Evolutionary conservation across 92 coral and sea anemone genomes (phyloP).

Genomic region (Epizoanthus ramosus): DNA sequence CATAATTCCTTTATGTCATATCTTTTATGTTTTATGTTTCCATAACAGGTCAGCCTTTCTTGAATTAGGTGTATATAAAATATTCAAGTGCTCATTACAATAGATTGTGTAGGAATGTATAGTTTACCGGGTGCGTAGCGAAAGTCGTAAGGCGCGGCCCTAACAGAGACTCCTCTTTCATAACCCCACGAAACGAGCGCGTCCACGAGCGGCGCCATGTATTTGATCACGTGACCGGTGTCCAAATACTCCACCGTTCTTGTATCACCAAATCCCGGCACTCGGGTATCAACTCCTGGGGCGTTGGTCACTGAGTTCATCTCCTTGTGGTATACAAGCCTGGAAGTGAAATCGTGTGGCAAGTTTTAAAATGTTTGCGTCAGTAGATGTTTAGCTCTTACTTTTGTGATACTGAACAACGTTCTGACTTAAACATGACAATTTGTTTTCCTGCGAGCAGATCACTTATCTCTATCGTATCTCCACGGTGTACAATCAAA

Average conservation of each 20-base stretch:
- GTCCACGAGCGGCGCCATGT: slow-evolving; percentile 77
- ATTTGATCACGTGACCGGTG: slow-evolving; percentile 58
- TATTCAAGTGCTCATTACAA: too few species aligned
- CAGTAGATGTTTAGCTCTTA: too few species aligned
- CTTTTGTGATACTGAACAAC: too few species aligned
- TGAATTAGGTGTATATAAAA: too few species aligned
- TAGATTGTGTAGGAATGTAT: not conserved
- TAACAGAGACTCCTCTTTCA: slow-evolving; percentile 70
- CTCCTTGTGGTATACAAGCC: slow-evolving; percentile 69
- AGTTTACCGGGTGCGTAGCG: slow-evolving; percentile 78
- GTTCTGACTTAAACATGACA: too few species aligned
- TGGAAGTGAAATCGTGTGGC: not conserved
- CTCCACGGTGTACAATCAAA: too few species aligned
- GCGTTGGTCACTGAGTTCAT: slow-evolving; percentile 71
- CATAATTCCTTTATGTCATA: too few species aligned
- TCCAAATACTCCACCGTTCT: slow-evolving; percentile 82
- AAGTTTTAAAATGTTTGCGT: too few species aligned
- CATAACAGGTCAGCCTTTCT: too few species aligned
- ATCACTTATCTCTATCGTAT: too few species aligned
- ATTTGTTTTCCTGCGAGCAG: too few species aligned
- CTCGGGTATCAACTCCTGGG: slow-evolving; percentile 79
- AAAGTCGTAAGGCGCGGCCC: slow-evolving; percentile 90
- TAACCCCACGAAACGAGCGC: slow-evolving; percentile 81
- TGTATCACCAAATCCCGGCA: slow-evolving; percentile 88
- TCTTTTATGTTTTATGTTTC: too few species aligned